Conservation (phyloP, 2,113 vertebrate genomes). For the Solea solea region DNA sequence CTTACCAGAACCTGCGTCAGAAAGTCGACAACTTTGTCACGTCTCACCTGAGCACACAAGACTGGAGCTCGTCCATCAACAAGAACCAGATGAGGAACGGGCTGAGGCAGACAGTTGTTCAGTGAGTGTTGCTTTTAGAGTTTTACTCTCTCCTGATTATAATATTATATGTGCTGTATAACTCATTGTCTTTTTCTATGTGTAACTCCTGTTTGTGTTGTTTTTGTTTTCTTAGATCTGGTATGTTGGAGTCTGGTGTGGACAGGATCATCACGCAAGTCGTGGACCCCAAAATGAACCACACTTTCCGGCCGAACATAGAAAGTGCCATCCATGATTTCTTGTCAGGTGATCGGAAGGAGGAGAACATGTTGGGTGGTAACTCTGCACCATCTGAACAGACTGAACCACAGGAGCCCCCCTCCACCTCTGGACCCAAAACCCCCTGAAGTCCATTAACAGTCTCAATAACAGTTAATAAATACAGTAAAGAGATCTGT, state of each 20-base stretch:
- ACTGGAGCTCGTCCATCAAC: slow-evolving; percentile 97
- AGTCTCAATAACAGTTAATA: neutral
- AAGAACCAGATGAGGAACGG: slow-evolving; percentile 96
- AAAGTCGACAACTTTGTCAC: slow-evolving; percentile 98
- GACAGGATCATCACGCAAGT: slow-evolving; percentile 99
- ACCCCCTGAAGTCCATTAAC: slow-evolving; percentile 85
- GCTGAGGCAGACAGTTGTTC: slow-evolving; percentile 92
- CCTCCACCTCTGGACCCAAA: slow-evolving; percentile 83
- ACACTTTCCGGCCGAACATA: slow-evolving; percentile 97
- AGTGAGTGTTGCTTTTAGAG: slow-evolving; percentile 83
- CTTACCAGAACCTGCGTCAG: slow-evolving; percentile 97
- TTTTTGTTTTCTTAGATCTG: slow-evolving; percentile 81
- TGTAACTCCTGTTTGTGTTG: neutral
- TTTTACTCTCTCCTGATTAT: neutral
- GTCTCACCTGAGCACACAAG: slow-evolving; percentile 92
- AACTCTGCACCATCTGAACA: slow-evolving; percentile 83
- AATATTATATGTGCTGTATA: too few relatives aligned
- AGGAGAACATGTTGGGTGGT: slow-evolving; percentile 77
- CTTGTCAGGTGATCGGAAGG: slow-evolving; percentile 89
- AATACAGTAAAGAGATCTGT: slow-evolving; percentile 1
- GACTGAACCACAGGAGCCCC: slow-evolving; percentile 85
- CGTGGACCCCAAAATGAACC: slow-evolving; percentile 97
- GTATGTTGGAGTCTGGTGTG: slow-evolving; percentile 97
- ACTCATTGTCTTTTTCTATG: too few relatives aligned
- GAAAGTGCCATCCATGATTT: slow-evolving; percentile 97